Conservation (phyloP, 2,888 invertebrate species). For the Halictus quadricinctus region DNA sequence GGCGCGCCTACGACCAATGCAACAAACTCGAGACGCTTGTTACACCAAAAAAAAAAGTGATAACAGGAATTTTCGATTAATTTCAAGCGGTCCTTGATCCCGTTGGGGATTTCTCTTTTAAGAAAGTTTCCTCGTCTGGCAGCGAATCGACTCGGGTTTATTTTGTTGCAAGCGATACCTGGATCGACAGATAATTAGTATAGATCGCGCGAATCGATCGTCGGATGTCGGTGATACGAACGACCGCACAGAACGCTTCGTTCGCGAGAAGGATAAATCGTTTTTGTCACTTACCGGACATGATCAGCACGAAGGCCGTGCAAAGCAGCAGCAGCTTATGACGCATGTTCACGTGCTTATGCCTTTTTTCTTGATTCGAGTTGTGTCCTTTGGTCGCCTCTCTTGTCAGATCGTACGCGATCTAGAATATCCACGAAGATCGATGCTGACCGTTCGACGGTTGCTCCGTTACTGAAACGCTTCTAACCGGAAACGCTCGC, state of each 20-base stretch:
- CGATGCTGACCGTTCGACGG: constrained; percentile 40
- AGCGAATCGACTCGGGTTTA: not conserved
- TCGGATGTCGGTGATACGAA: not conserved
- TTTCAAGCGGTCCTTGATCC: not conserved
- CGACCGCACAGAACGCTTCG: not conserved
- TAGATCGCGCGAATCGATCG: not conserved
- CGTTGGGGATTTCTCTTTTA: not conserved
- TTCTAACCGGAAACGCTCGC: constrained; percentile 33
- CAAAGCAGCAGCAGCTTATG: constrained; percentile 65
- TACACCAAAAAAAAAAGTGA: no score
- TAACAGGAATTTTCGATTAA: not conserved
- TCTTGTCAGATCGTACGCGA: not conserved
- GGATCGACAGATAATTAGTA: not conserved
- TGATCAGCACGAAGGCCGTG: constrained; percentile 65
- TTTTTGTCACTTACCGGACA: constrained; percentile 67
- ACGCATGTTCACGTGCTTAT: constrained; percentile 46
- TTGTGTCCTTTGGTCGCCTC: not conserved
- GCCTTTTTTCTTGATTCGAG: not conserved
- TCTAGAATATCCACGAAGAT: not conserved
- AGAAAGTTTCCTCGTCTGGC: not conserved
- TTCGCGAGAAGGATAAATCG: no score
- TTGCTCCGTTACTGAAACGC: constrained; percentile 50
- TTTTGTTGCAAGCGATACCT: not conserved
- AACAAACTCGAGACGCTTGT: not conserved
- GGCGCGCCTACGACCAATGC: no score